Conservation (phyloP, 2,797 vertebrate species). For the Choloepus didactylus region DNA sequence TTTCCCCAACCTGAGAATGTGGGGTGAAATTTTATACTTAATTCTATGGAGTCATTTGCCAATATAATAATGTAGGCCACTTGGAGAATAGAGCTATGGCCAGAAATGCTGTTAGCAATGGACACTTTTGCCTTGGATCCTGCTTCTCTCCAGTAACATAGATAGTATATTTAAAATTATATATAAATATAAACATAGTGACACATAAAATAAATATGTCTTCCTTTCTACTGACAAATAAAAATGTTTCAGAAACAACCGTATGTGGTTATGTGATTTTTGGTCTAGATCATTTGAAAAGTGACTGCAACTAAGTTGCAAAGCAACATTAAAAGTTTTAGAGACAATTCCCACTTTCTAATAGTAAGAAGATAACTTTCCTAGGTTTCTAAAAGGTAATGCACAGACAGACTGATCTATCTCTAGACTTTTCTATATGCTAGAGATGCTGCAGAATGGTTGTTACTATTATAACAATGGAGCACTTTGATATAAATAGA, state of each 20-base stretch:
- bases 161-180: slow-evolving; percentile 37
- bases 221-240: not conserved
- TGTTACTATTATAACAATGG: not conserved
- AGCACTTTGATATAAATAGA: not conserved
- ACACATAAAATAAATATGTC: not conserved
- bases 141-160: slow-evolving; percentile 11
- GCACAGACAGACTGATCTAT: not conserved
- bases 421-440: slow-evolving; percentile 8
- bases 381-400: slow-evolving; percentile 17
- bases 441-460: not conserved
- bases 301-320: not conserved
- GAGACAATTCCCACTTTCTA: not conserved
- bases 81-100: slow-evolving; percentile 21
- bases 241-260: not conserved
- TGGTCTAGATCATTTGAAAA: slow-evolving; percentile 22
- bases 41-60: not conserved
- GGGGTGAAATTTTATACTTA: slow-evolving; percentile 38
- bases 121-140: not conserved
- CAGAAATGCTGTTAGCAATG: not conserved
- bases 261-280: slow-evolving; percentile 10
- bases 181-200: slow-evolving; percentile 10
- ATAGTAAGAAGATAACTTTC: not conserved
- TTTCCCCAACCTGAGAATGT: not conserved
- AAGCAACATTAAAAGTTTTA: not conserved
- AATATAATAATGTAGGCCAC: not conserved